Base-by-base conservation (phyloP, 2,888 invertebrate species). In the Idaea aversata region DNA sequence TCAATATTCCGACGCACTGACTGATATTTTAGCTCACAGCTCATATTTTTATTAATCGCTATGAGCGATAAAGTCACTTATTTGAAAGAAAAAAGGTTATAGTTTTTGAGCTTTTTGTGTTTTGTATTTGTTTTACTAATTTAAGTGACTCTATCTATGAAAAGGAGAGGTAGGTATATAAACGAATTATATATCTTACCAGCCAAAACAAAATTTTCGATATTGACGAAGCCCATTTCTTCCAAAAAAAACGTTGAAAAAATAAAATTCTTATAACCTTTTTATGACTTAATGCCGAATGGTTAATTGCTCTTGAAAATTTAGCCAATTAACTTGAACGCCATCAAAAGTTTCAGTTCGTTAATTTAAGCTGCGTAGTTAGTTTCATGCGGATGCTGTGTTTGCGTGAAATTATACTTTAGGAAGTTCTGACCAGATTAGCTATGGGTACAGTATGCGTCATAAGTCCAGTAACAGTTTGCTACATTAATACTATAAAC, bases 301-400 rank as follows among this genome's bases (percentile, higher is more conserved):
- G 47, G 47, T 47, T 67, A 67, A 67, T 67, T 64, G 64, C 64
- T 61, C 62, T 67, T 63, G 61, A 63, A 67, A 64, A 63, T 65
- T 67, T 61, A 59, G 65, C 63, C 35, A 63, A 67, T 67, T 67
- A 67, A 67, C 63, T 67, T 67, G 64, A 61, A 67, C 58, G 63
- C 64, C 16, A 63, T 63, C 13, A 58, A 63, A 67, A 67, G 67
- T 67, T 67, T 63, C 47, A n/a, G 35, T 47, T 47, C 59, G 59
- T 59, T 35, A 63, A 34, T 63, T 34, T 47, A 10, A 47, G 10
- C 13, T 47, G 13, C 7, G 47, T 47, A 13, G 47, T 13, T 47
- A 47, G 47, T 47, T 47, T 47, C 10, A 47, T 4, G 47, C 47
- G 13, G 47, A 47, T 13, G 47, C 47, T 47, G 47, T 47, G 47